A percentile compares a stretch with the other conserved stretches of the same genome.
Conservation (phyloP, 1,140 invertebrate genomes). For the Papilio polytes region DNA sequence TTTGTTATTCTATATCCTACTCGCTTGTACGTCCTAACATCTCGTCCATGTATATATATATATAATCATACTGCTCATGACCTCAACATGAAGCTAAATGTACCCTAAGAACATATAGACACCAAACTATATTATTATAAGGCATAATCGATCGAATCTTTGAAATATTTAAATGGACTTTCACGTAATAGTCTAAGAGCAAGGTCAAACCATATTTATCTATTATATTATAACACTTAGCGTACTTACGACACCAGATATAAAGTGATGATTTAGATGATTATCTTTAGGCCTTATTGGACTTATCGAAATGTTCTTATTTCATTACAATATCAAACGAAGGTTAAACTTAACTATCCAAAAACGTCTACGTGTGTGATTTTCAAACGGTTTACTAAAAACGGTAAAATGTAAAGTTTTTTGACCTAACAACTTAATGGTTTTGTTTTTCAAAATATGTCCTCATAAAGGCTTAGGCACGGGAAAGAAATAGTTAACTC, state of each 20-base stretch:
- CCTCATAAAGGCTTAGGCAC: neutral
- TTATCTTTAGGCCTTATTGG: constrained; percentile 3
- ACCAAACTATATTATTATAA: constrained; percentile 39
- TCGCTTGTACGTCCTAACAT: neutral
- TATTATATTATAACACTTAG: constrained; percentile 30
- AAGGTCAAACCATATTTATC: constrained; percentile 36
- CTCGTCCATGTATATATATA: neutral
- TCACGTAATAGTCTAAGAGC: constrained; percentile 42
- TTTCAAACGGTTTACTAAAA: constrained; percentile 11
- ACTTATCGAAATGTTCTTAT: neutral
- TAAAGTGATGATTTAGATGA: constrained; percentile 28
- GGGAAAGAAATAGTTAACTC: too few species aligned
- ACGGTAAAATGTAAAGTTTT: constrained; percentile 34
- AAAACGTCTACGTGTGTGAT: neutral
- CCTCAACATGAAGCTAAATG: neutral
- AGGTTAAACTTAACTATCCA: neutral
- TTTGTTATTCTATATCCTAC: neutral
- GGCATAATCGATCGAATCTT: constrained; percentile 48
- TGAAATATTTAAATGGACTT: constrained; percentile 54
- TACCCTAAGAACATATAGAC: neutral
- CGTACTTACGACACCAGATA: constrained; percentile 17
- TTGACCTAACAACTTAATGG: constrained; percentile 25
- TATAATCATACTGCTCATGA: too few species aligned
- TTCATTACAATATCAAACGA: constrained; percentile 2
- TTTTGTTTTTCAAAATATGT: constrained; percentile 2